Evolutionary conservation across 2,888 invertebrate species (phyloP), one percentile per base, ranked within the genome.

Genomic region (Parochlus steinenii): DNA sequence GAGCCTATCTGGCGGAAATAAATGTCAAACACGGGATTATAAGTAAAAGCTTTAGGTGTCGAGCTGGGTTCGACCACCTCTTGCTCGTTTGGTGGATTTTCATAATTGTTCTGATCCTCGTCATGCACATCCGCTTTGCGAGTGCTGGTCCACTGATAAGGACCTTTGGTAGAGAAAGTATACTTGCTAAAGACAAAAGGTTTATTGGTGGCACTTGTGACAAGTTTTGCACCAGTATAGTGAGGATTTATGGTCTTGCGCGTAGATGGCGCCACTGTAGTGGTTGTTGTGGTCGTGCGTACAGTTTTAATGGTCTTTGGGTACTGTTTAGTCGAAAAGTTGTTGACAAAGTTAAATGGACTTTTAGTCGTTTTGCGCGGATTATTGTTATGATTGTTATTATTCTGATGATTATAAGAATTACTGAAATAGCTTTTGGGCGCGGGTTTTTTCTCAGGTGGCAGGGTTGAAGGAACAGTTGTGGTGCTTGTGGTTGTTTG

Each of bases 111-210:
- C 27, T 34, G 27, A 34, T 34, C 34, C 27, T 28, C 34, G 27
- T 34, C 34, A 24, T 14, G 29, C 25, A 36, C 24, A 14, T 30
- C 25, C 4, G 24, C 17, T 31, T 34, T 25, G 27, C 52, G 50
- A 41, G 58, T 64, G 30, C 63, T 62, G 48, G 63, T 58, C 47
- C 64, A 64, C 42, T 63, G 61, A 51, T 69, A 70, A 2, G 69
- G 69, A 48, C 62, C 69, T 52, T 61, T 63, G 8, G 69, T 62
- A 12, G 63, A 56, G 22, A 62, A 53, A 5, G 61, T 62, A 42
- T 61, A 62, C 49, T 58, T 63, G 43, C 61, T 58, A 37, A 34
- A 43, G 36, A 56, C 37, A 8, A 55, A 55, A 22, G 57, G 52
- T 22, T 55, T 54, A 39, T 51, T 52, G 4, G 42, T 43, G n/a